Conservation (phyloP, 2,113 vertebrate species). For the Emydura subglobosa region DNA sequence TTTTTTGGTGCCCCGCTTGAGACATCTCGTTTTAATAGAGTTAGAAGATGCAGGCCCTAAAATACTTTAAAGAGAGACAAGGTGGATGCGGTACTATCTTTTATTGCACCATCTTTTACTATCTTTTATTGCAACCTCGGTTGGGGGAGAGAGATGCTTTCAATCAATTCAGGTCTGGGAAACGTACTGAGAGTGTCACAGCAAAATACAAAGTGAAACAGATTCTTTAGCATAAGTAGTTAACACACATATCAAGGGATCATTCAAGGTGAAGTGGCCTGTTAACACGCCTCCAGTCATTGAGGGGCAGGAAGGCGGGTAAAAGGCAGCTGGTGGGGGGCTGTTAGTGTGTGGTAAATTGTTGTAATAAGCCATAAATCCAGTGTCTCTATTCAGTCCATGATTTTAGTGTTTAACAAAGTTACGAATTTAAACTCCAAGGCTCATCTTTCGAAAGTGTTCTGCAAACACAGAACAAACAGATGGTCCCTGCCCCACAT, state of each 20-base stretch:
- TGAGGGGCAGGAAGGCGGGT: too few relatives aligned
- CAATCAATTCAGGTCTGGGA: neutral
- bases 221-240: neutral
- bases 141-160: neutral
- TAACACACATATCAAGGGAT: neutral
- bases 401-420: neutral
- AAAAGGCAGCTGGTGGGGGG: neutral
- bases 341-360: neutral
- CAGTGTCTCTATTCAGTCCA: neutral
- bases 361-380: neutral
- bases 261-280: neutral
- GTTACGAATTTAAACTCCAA: neutral
- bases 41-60: neutral
- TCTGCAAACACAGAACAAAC: neutral
- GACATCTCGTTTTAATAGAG: neutral
- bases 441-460: neutral
- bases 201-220: neutral
- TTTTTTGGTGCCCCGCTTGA: neutral
- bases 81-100: neutral
- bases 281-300: neutral
- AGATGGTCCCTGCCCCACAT: neutral
- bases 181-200: neutral
- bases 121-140: neutral
- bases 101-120: neutral
- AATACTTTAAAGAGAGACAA: neutral